These are phyloP conservation scores for Myrmophylax atrothorax DNA, from an alignment of 2,113 vertebrate genomes.

Conservation along the genomic window DNA sequence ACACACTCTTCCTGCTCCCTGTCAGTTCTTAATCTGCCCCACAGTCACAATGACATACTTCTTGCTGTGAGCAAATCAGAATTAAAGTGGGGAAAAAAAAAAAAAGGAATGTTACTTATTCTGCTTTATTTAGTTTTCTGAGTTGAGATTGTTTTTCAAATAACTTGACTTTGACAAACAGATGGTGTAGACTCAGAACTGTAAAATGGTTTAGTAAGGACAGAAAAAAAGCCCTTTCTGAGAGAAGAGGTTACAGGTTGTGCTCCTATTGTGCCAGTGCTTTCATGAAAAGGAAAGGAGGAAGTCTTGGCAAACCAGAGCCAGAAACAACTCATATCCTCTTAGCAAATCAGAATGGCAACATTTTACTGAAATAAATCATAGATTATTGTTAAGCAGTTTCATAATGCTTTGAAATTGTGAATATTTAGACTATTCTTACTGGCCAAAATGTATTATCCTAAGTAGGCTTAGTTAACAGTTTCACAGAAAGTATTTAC, in stretches of 20 bases:
- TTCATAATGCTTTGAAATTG: background rate
- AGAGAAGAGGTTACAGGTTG: background rate
- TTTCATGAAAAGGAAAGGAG: background rate
- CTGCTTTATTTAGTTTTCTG: background rate
- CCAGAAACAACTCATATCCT: background rate
- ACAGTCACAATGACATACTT: background rate
- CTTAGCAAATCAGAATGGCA: background rate
- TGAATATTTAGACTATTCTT: background rate
- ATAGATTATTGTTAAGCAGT: background rate
- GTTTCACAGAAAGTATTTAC: background rate
- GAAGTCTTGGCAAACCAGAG: background rate
- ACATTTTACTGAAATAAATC: background rate
- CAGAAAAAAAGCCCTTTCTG: background rate
- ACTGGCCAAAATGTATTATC: background rate
- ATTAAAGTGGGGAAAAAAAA: background rate
- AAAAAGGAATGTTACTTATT: background rate
- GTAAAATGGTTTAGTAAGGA: background rate
- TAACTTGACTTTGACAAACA: slow-evolving; percentile 9
- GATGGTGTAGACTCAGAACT: background rate
- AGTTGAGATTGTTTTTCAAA: background rate
- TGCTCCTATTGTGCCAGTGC: background rate
- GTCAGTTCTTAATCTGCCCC: background rate
- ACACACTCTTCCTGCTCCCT: background rate
- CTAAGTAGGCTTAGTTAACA: background rate
- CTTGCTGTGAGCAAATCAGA: background rate